Evolutionary conservation across 2,888 invertebrate species (phyloP).

Genomic region (Callyntrura sp.): DNA sequence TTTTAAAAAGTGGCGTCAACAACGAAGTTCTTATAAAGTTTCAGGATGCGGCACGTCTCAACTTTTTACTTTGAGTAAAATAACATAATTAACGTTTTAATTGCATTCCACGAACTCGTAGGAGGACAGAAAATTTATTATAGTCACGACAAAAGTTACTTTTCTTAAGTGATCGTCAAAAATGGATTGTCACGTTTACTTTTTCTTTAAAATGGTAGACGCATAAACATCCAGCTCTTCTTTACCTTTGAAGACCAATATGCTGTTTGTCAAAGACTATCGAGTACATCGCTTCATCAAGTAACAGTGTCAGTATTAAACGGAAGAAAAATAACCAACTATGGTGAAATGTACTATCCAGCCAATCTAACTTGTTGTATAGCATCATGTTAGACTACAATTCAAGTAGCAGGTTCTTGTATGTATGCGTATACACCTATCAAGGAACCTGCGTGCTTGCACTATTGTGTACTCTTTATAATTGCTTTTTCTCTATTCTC

Average conservation of each 20-base stretch:
- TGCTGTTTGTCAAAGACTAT: too few relatives aligned
- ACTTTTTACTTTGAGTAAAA: neutral
- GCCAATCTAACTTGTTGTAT: slow-evolving; percentile 16
- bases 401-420: too few relatives aligned
- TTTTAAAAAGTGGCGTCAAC: neutral
- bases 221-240: too few relatives aligned
- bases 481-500: slow-evolving; percentile 64
- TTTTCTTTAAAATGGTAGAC: neutral
- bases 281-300: too few relatives aligned
- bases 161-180: neutral
- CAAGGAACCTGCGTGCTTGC: slow-evolving; percentile 20
- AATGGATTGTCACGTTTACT: neutral
- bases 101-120: neutral
- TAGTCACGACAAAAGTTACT: neutral
- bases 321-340: neutral
- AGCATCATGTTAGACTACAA: too few relatives aligned
- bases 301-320: too few relatives aligned
- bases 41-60: neutral
- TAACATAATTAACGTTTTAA: slow-evolving; percentile 42
- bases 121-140: neutral
- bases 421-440: neutral
- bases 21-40: neutral
- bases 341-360: neutral
- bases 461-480: slow-evolving; percentile 40
- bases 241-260: too few relatives aligned